Evolutionary conservation across 2,113 vertebrate species (phyloP).

Genomic region (Lonchura striata): DNA sequence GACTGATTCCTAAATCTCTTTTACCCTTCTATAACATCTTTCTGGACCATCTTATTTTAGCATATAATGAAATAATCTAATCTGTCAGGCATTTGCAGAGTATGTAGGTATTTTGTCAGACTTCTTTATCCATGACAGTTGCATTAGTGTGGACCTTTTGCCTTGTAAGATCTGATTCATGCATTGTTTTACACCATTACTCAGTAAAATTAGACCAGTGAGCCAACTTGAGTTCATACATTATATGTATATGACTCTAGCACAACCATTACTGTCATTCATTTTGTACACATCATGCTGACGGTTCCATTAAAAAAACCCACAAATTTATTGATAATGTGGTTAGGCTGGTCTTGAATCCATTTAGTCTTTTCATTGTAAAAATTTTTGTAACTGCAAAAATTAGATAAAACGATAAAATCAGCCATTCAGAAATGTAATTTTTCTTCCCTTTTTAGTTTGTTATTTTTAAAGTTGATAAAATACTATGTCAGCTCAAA

Average conservation of each 20-base stretch:
- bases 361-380: neutral
- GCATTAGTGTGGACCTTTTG: neutral
- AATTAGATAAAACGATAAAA: neutral
- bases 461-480: conserved; percentile 23
- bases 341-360: neutral
- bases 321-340: conserved; percentile 25
- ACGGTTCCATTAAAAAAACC: neutral
- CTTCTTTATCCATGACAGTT: neutral
- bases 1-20: neutral
- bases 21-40: neutral
- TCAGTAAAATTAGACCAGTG: neutral
- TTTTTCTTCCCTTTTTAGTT: neutral
- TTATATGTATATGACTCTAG: conserved; percentile 12
- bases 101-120: neutral
- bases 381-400: neutral
- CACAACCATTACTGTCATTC: neutral
- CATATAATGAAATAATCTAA: neutral
- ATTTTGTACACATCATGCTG: conserved; percentile 25
- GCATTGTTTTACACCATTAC: neutral
- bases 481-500: conserved; percentile 8
- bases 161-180: neutral
- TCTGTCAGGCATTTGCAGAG: neutral
- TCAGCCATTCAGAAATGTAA: neutral
- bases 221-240: neutral
- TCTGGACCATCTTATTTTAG: neutral